These are phyloP conservation scores for Varroa destructor DNA, from an alignment of 1,140 invertebrate species.

Conservation along the genomic window DNA sequence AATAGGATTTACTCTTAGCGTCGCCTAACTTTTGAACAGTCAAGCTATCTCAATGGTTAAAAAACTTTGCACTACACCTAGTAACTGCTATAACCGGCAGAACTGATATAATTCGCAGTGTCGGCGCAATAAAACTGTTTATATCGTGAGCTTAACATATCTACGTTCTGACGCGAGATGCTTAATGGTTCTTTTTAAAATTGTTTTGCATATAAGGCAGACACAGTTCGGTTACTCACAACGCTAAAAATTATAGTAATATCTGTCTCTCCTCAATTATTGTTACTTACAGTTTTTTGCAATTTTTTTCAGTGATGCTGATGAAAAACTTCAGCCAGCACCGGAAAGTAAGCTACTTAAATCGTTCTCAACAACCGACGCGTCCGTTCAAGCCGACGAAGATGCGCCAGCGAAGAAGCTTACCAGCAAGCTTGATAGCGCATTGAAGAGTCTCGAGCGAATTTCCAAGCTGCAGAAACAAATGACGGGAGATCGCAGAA, in stretches of 20 bases:
- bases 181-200: too few species aligned
- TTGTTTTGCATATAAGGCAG: too few species aligned
- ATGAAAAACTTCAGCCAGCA: not conserved
- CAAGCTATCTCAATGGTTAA: not conserved
- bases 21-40: not conserved
- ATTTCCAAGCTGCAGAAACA: conserved; percentile 20
- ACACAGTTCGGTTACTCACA: too few species aligned
- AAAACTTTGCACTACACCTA: not conserved
- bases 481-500: not conserved
- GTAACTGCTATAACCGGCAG: not conserved
- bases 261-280: too few species aligned
- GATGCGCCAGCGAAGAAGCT: not conserved
- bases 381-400: not conserved
- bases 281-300: too few species aligned
- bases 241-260: too few species aligned
- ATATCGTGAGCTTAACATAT: too few species aligned
- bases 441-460: conserved; percentile 12
- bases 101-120: too few species aligned
- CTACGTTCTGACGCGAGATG: too few species aligned
- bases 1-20: not conserved
- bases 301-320: too few species aligned
- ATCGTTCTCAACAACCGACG: conserved; percentile 16
- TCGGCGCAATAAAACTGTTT: too few species aligned
- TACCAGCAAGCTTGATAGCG: not conserved
- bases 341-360: not conserved